phyloP scores from a whole-genome alignment of 1,140 invertebrate genomes.

The Adoxophyes honmai region DNA sequence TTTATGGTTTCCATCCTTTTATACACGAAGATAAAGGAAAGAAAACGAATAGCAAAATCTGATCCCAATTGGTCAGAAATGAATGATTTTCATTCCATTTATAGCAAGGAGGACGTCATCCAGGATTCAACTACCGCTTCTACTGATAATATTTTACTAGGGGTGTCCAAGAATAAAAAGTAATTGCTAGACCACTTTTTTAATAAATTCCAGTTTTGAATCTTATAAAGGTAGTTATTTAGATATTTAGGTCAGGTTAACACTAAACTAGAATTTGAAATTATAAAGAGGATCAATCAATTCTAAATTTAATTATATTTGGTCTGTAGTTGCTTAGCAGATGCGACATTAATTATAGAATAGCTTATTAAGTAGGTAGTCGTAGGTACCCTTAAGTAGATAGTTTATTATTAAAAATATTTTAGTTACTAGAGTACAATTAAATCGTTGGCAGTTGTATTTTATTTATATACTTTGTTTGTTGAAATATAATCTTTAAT shows the following conservation, averaged over 20 bases:
- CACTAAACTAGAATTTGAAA: background rate
- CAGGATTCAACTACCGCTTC: slow-evolving; percentile 64
- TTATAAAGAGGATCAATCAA: slow-evolving; percentile 15
- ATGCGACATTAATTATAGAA: slow-evolving; percentile 8
- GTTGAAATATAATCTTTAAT: slow-evolving; percentile 11
- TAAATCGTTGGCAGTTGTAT: slow-evolving; percentile 5
- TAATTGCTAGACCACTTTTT: slow-evolving; percentile 51
- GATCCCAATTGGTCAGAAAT: slow-evolving; percentile 69
- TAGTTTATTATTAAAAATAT: slow-evolving; percentile 7
- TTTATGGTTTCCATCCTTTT: slow-evolving; percentile 66
- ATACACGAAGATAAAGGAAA: slow-evolving; percentile 70
- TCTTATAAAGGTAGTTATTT: slow-evolving; percentile 18
- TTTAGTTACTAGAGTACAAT: slow-evolving; percentile 9
- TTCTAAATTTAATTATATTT: slow-evolving; percentile 9
- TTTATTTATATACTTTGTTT: slow-evolving; percentile 5
- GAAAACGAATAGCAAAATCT: slow-evolving; percentile 67
- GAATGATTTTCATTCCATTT: slow-evolving; percentile 70
- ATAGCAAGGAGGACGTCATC: slow-evolving; percentile 69
- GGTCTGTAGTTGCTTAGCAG: slow-evolving; percentile 8
- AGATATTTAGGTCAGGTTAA: slow-evolving; percentile 13
- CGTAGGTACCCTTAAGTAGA: slow-evolving; percentile 2
- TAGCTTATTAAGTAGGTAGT: slow-evolving; percentile 2
- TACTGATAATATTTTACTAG: slow-evolving; percentile 70
- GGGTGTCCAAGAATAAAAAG: slow-evolving; percentile 61
- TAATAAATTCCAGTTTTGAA: background rate